A percentile compares a stretch with the other conserved stretches of the same genome.
phyloP scores from a whole-genome alignment of 2,888 invertebrate genomes.

The Actias luna region DNA sequence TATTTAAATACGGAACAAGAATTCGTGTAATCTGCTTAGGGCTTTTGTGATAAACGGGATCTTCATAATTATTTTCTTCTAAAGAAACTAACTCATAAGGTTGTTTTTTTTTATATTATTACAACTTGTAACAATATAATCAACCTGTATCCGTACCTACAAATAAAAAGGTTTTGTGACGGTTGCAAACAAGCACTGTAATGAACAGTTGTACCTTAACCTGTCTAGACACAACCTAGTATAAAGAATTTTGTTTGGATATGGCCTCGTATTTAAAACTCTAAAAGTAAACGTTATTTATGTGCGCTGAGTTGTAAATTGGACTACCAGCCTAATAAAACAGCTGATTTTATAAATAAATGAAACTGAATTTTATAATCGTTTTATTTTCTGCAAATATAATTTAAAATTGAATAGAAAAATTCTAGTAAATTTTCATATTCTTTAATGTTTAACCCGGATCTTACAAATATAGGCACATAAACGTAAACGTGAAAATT shows the following conservation, averaged over 20 bases:
- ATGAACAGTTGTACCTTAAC: conserved; percentile 1
- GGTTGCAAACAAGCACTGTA: background rate
- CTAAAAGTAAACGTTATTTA: conserved; percentile 1
- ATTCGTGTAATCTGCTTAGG: too few relatives aligned
- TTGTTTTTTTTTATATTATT: background rate
- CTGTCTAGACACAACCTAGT: background rate
- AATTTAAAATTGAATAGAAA: background rate
- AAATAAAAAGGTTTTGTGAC: too few relatives aligned
- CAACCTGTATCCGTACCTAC: too few relatives aligned
- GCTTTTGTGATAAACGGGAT: too few relatives aligned
- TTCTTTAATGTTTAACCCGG: background rate
- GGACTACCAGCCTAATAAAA: background rate
- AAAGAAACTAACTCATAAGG: too few relatives aligned
- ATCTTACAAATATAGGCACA: background rate
- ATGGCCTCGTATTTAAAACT: conserved; percentile 15
- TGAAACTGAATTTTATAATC: background rate
- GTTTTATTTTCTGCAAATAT: background rate
- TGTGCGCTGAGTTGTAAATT: background rate
- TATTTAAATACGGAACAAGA: too few relatives aligned
- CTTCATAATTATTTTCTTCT: too few relatives aligned
- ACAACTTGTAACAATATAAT: background rate
- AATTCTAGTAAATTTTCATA: background rate
- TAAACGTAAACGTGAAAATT: too few relatives aligned
- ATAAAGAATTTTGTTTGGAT: background rate
- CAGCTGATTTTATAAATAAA: background rate